Evolutionary conservation across 1,140 invertebrate species (phyloP), one percentile per base, ranked within the genome.

Genomic region (Cylas formicarius): DNA sequence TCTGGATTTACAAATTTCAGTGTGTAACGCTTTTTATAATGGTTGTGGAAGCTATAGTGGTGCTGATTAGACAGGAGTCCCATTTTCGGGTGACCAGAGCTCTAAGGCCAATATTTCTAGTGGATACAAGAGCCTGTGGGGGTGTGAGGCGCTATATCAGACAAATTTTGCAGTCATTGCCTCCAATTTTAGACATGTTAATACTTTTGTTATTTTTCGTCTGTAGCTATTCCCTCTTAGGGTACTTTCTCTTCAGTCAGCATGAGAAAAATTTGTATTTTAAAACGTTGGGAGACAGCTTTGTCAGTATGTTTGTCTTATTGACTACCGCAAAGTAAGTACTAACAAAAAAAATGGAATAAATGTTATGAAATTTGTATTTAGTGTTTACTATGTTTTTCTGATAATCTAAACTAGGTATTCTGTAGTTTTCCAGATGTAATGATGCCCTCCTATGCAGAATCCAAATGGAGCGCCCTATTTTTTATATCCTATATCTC

Each of bases 251-350:
- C 46, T 92, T 92, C 65, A 78, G 75, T 35, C 72, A 69, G 48
- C 75, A 83, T 56, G 71, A 78, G 21, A 75, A 77, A 50, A 85
- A 90, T 66, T 73, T 77, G 50, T 84, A 90, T 67, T 92, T 91
- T 61, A 67, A 67, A 31, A 84, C 84, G 2, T 70, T 92, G 21
- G 77, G 79, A 54, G 79, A 86, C 60, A 89, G 85, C 49, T 92
- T 92, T 67, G 82, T 93, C 48, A 91, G 81, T 60, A 78, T 94
- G 59, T 93, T 92, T 67, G 85, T 94, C 27, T 72, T 94, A 13
- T 71, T 93, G 0, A 94, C 90, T 0, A 92, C 90, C 13, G 88
- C 90, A 43, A 94, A 94, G 88, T 92, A 73, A 78, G 81, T 77
- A 38, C 28, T 24, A 35, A 17, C 9, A 44, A 16, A 22, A 37